These are phyloP conservation scores for Drosophila lacicola DNA, from an alignment of 2,888 invertebrate species.

Conservation along the genomic window DNA sequence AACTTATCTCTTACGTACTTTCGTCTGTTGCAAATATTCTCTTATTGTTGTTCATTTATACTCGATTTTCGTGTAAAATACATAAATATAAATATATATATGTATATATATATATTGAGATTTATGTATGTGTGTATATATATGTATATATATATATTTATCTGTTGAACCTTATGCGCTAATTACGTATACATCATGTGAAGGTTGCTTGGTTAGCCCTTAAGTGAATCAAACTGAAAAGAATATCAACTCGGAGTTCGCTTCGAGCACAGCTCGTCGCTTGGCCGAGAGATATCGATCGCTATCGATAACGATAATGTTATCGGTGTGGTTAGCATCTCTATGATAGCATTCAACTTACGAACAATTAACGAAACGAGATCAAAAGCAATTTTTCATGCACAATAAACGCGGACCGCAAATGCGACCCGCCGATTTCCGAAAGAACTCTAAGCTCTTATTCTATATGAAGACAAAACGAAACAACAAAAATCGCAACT, in stretches of 20 bases:
- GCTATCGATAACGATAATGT: slow-evolving; percentile 24
- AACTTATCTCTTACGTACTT: slow-evolving; percentile 69
- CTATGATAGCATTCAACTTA: slow-evolving; percentile 44
- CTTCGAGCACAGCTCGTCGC: slow-evolving; percentile 68
- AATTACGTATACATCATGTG: slow-evolving; percentile 85
- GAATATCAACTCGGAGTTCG: slow-evolving; percentile 19
- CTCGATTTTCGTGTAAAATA: slow-evolving; percentile 61
- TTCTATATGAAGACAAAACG: slow-evolving; percentile 29
- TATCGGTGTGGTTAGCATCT: slow-evolving; percentile 32
- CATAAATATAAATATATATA: slow-evolving; percentile 70
- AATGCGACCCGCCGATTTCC: slow-evolving; percentile 20
- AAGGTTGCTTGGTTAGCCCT: slow-evolving; percentile 73
- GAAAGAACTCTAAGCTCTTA: slow-evolving; percentile 48
- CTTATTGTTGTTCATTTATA: slow-evolving; percentile 69
- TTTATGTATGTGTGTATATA: slow-evolving; percentile 42
- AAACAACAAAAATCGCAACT: slow-evolving; percentile 51
- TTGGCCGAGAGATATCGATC: slow-evolving; percentile 44
- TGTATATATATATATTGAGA: slow-evolving; percentile 32
- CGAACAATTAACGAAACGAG: slow-evolving; percentile 74
- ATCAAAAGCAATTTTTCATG: slow-evolving; percentile 68
- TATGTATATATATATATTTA: slow-evolving; percentile 50
- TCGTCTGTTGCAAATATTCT: slow-evolving; percentile 55
- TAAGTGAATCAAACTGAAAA: slow-evolving; percentile 59
- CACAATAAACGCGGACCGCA: slow-evolving; percentile 5
- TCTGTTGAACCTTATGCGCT: slow-evolving; percentile 76